Percentiles rank a stretch among this genome's conserved stretches.
phyloP scores from a whole-genome alignment of 92 coral and sea anemone species.

The Chrysogorgia sp. region DNA sequence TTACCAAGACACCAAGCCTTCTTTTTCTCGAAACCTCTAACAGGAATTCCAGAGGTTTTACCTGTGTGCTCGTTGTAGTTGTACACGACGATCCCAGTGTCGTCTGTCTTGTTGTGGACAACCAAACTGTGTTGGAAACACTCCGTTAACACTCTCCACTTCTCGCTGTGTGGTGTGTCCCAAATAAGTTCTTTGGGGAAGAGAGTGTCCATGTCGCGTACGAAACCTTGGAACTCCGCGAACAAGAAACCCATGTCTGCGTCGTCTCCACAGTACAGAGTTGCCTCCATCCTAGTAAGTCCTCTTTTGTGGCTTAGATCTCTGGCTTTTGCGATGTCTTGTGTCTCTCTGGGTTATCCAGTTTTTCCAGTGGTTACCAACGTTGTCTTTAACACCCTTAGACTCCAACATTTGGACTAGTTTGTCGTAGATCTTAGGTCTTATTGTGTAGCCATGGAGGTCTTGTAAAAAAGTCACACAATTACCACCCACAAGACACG shows the following conservation, averaged over 20 bases:
- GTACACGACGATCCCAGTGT: constrained; percentile 22
- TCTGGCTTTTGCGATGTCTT: background rate
- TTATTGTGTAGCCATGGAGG: background rate
- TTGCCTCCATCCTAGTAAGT: background rate
- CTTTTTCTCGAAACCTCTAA: constrained; percentile 8
- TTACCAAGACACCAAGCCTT: constrained; percentile 19
- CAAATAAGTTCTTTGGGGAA: constrained; percentile 4
- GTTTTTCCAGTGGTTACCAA: constrained; percentile 2
- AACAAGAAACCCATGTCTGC: background rate
- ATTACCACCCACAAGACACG: background rate
- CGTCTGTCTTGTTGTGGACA: constrained; percentile 17
- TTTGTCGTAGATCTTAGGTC: constrained; percentile 7
- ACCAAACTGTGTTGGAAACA: constrained; percentile 24
- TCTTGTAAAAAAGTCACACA: background rate
- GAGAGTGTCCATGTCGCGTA: background rate
- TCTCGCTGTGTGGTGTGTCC: constrained; percentile 9
- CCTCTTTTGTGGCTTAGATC: background rate
- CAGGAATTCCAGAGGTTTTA: constrained; percentile 23
- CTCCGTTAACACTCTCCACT: constrained; percentile 25
- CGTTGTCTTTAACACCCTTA: background rate
- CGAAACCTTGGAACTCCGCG: background rate
- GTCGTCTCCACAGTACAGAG: background rate
- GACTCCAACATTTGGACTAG: constrained; percentile 20
- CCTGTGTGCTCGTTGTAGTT: constrained; percentile 19
- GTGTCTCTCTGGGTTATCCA: constrained; percentile 4